phyloP scores from a whole-genome alignment of 2,113 vertebrate genomes.

The Blennius ocellaris region DNA sequence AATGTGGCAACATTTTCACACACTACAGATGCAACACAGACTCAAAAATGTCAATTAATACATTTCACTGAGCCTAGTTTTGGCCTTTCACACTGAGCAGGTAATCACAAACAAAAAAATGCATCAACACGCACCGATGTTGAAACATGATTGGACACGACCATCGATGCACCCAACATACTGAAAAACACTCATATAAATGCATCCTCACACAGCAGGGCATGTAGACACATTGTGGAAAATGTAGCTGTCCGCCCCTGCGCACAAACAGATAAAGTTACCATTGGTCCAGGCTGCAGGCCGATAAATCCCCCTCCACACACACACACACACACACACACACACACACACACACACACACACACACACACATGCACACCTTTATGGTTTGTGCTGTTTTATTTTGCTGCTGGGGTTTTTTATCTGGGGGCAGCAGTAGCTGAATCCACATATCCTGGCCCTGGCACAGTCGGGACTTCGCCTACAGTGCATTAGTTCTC shows the following conservation, averaged over 20 bases:
- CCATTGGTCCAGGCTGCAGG: slow-evolving; percentile 40
- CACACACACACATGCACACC: neutral
- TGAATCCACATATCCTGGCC: slow-evolving; percentile 62
- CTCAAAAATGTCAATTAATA: too few relatives aligned
- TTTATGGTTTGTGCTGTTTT: slow-evolving; percentile 64
- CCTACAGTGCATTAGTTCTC: slow-evolving; percentile 66
- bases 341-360: slow-evolving; percentile 17
- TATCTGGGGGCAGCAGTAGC: slow-evolving; percentile 69
- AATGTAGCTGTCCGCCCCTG: slow-evolving; percentile 63
- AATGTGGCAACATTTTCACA: too few relatives aligned
- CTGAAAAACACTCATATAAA: slow-evolving; percentile 54
- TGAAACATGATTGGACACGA: slow-evolving; percentile 17
- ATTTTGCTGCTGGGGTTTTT: slow-evolving; percentile 61
- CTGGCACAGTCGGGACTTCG: slow-evolving; percentile 56
- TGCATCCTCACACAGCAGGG: slow-evolving; percentile 56
- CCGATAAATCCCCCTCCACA: slow-evolving; percentile 51
- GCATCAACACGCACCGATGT: slow-evolving; percentile 39
- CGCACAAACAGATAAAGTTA: slow-evolving; percentile 64
- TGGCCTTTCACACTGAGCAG: too few relatives aligned
- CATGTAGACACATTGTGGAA: slow-evolving; percentile 54
- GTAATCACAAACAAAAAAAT: neutral
- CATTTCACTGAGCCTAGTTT: too few relatives aligned
- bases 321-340: slow-evolving; percentile 3
- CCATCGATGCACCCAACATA: slow-evolving; percentile 12
- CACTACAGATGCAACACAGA: too few relatives aligned